Evolutionary conservation across 2,113 vertebrate genomes (phyloP), one percentile per base, ranked within the genome.

Genomic region (Sprattus sprattus): DNA sequence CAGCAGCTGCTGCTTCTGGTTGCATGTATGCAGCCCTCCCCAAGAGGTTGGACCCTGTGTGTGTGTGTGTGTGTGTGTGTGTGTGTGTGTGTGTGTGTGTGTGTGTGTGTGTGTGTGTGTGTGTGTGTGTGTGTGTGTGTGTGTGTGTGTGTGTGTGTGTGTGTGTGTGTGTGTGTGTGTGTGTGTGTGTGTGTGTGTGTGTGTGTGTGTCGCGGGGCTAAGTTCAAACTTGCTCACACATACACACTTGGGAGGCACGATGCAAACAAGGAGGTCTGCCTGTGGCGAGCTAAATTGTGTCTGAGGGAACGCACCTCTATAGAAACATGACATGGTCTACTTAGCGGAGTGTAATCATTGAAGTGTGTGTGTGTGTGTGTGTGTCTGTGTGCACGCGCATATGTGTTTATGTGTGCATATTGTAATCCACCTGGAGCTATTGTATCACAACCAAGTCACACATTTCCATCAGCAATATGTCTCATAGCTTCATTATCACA

Each of bases 321-420:
- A 64, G 18, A 64, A 18, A 64, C 57, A 22, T 49, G 47, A 49
- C 6, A 49, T 49, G 44, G 84, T 84, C 6, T 75, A 45, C 47
- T 22, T n/a, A 64, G 20, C n/a, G 39, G 0, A 71, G 71, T 87
- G 86, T 87, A 46, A 82, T 75, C 45, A 52, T 87, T 16, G 1
- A 4, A 18, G 7, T 83, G 28, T 57, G 50, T 46, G 50, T 39
- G 82, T 57, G 71, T 22, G 6, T 50, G 52, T 50, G 39, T 39
- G 39, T 54, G 78, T 49, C 20, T n/a, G 0, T 28, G 39, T 25
- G 39, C 39, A 2, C 57, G 11, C 22, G 7, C n/a, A 5, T n/a
- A n/a, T 50, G 39, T 39, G 39, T 54, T 54, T 49, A 11, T n/a
- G 0, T 28, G 39, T 25, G 39, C 39, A 2, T 13, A 16, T 28